These are phyloP conservation scores for Eufriesea mexicana DNA, from an alignment of 1,140 invertebrate genomes.

Conservation along the genomic window DNA sequence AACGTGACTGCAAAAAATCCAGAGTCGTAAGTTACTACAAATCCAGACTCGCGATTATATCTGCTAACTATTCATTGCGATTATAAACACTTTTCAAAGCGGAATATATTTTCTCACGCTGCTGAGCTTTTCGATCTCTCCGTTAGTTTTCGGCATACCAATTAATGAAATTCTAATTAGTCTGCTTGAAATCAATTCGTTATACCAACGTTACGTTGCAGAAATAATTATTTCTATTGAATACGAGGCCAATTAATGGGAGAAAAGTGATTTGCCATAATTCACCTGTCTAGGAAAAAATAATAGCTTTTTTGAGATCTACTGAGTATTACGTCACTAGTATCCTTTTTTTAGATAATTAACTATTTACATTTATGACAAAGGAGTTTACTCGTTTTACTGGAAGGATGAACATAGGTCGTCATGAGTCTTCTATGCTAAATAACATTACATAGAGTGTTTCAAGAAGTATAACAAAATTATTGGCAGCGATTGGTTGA, in stretches of 20 bases:
- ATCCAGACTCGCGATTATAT: background rate
- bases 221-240: background rate
- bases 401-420: too few species aligned
- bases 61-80: background rate
- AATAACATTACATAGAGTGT: too few species aligned
- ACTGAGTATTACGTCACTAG: too few species aligned
- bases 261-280: background rate
- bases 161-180: background rate
- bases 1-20: too few species aligned
- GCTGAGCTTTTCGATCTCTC: background rate
- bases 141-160: background rate
- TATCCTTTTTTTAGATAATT: too few species aligned
- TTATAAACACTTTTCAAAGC: background rate
- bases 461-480: too few species aligned
- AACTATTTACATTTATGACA: too few species aligned
- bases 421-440: too few species aligned
- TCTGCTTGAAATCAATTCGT: background rate
- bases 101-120: background rate
- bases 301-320: background rate
- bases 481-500: too few species aligned
- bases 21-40: background rate
- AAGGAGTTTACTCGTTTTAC: too few species aligned
- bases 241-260: background rate
- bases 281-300: background rate
- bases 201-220: background rate